Evolutionary conservation across 2,888 invertebrate species (phyloP).

Genomic region (Dusona sp.): DNA sequence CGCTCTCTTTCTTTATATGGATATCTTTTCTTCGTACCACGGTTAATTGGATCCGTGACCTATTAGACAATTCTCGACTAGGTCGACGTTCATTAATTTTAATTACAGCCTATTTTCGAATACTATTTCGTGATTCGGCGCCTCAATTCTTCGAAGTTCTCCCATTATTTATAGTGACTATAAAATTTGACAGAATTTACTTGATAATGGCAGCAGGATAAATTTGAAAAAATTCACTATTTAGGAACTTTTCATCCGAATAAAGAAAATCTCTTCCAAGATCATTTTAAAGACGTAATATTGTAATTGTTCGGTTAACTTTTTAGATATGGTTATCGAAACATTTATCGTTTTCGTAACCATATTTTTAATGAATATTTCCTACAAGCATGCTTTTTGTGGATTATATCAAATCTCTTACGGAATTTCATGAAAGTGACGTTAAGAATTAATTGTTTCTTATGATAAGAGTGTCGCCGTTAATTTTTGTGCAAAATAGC

Average conservation of each 20-base stretch:
- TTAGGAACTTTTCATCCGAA: not conserved
- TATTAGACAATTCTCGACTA: slow-evolving; percentile 47
- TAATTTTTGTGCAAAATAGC: too few relatives aligned
- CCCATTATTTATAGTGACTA: slow-evolving; percentile 11
- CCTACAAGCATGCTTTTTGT: not conserved
- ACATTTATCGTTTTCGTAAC: too few relatives aligned
- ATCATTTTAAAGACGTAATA: not conserved
- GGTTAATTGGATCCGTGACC: slow-evolving; percentile 57
- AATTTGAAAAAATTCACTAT: not conserved
- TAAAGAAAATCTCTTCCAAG: not conserved
- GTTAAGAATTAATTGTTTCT: not conserved
- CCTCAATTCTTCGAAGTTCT: not conserved
- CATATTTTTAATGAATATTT: too few relatives aligned
- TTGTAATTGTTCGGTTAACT: not conserved
- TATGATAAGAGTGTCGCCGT: not conserved
- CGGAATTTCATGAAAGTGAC: not conserved
- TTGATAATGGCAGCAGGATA: not conserved
- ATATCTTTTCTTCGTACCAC: slow-evolving; percentile 1
- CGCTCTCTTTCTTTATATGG: not conserved
- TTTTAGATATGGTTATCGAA: not conserved
- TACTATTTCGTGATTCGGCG: slow-evolving; percentile 24
- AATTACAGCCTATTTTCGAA: slow-evolving; percentile 68
- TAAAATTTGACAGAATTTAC: not conserved
- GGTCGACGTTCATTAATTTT: slow-evolving; percentile 70
- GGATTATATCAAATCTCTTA: not conserved